Percentiles rank a stretch among this genome's conserved stretches.
These are phyloP conservation scores for Helobdella robusta DNA, from an alignment of 2,888 invertebrate genomes.

Conservation along the genomic window DNA sequence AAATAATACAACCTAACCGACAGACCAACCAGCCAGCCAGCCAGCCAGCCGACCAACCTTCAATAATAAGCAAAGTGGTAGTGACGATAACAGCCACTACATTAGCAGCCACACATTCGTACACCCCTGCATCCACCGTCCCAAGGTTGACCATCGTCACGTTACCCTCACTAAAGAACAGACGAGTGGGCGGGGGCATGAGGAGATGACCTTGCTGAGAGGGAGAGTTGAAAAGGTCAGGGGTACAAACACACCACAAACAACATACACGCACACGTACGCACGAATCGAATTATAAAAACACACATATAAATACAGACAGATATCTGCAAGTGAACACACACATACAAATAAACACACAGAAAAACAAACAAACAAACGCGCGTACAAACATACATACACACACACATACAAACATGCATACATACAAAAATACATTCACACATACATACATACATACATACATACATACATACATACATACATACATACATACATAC, in stretches of 20 bases:
- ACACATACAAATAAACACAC: not conserved
- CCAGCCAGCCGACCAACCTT: constrained; percentile 37
- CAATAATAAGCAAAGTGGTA: constrained; percentile 53
- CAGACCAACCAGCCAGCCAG: too few species aligned
- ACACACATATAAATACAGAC: not conserved
- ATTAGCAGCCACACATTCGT: constrained; percentile 88
- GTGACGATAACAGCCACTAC: constrained; percentile 90
- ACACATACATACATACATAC: not conserved
- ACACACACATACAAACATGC: not conserved
- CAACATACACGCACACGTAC: not conserved
- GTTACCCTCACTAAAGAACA: constrained; percentile 69
- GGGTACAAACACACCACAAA: too few species aligned
- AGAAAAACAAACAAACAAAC: not conserved
- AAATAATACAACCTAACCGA: too few species aligned
- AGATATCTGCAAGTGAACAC: not conserved
- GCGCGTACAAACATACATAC: not conserved
- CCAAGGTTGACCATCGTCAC: constrained; percentile 78
- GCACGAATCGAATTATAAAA: not conserved
- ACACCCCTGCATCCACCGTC: constrained; percentile 82
- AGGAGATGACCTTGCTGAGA: constrained; percentile 63
- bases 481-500: constrained; percentile 1
- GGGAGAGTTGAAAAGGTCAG: too few species aligned
- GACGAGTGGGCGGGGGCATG: constrained; percentile 47
- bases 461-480: not conserved
- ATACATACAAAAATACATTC: not conserved